Percentiles rank a stretch among this genome's conserved stretches.
These are phyloP conservation scores for Phrynocephalus vlangalii DNA, from an alignment of 2,797 vertebrate species.

Conservation along the genomic window DNA sequence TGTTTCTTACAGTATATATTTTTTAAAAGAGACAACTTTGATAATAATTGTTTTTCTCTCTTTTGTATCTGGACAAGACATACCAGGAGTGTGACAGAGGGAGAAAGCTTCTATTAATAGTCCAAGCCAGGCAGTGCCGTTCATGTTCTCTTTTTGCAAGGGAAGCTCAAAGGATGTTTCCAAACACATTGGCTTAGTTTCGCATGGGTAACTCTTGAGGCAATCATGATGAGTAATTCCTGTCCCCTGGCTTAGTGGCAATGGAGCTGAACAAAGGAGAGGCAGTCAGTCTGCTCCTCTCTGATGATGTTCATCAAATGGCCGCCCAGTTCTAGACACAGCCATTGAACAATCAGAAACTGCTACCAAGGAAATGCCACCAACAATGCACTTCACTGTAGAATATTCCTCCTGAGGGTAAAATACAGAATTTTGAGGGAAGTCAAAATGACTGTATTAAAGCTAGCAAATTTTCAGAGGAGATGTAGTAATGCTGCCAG, in stretches of 20 bases:
- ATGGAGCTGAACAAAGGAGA: not conserved
- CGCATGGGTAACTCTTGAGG: slow-evolving; percentile 32
- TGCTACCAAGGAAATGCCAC: not conserved
- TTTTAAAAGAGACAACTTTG: slow-evolving; percentile 58
- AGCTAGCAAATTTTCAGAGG: not conserved
- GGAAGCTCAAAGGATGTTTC: slow-evolving; percentile 54
- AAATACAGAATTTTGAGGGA: not conserved
- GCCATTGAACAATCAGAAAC: not conserved
- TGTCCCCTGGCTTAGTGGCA: not conserved
- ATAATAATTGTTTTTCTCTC: slow-evolving; percentile 55
- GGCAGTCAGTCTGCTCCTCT: not conserved
- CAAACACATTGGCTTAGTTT: slow-evolving; percentile 43
- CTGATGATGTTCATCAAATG: not conserved
- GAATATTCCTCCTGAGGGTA: not conserved
- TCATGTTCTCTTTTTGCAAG: slow-evolving; percentile 44
- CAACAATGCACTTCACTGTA: not conserved
- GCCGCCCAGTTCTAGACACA: not conserved
- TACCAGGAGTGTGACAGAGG: slow-evolving; percentile 35
- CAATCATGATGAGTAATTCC: slow-evolving; percentile 48
- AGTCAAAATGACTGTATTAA: not conserved
- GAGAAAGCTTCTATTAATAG: slow-evolving; percentile 52
- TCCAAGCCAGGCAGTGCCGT: slow-evolving; percentile 37
- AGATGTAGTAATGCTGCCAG: no score
- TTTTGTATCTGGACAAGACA: slow-evolving; percentile 50
- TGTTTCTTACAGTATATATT: slow-evolving; percentile 6